phyloP scores from a whole-genome alignment of 2,888 invertebrate genomes.

The Lithophane socia region DNA sequence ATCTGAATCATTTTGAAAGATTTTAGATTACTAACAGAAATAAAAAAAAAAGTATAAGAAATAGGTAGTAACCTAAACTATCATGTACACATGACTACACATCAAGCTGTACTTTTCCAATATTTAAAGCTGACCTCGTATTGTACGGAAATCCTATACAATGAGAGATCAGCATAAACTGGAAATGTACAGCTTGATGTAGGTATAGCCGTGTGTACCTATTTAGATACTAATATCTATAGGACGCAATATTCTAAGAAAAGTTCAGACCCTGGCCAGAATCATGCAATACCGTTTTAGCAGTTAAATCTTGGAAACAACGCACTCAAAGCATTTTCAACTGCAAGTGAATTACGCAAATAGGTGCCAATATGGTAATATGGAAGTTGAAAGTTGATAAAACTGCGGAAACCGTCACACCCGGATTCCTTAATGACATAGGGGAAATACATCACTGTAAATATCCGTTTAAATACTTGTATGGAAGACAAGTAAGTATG shows the following conservation, averaged over 20 bases:
- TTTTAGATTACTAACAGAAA: too few relatives aligned
- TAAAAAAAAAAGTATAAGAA: too few relatives aligned
- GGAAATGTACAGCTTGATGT: too few relatives aligned
- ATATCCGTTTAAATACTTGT: not conserved
- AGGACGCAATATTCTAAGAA: not conserved
- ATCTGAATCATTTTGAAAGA: too few relatives aligned
- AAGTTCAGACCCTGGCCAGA: not conserved
- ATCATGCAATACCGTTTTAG: not conserved
- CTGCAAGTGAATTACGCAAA: constrained; percentile 3
- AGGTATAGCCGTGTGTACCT: too few relatives aligned
- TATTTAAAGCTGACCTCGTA: too few relatives aligned
- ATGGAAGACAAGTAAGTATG: too few relatives aligned
- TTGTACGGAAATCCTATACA: too few relatives aligned
- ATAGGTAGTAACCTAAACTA: too few relatives aligned
- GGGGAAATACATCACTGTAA: constrained; percentile 16
- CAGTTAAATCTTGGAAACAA: not conserved
- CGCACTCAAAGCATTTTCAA: not conserved
- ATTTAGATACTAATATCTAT: not conserved
- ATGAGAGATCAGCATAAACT: too few relatives aligned
- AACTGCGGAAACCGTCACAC: constrained; percentile 24
- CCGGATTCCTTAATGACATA: constrained; percentile 13
- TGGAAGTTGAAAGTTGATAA: not conserved
- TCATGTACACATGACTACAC: too few relatives aligned
- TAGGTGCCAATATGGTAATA: constrained; percentile 11
- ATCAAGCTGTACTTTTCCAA: too few relatives aligned